Conservation (phyloP, 2,797 vertebrate species). For the Apodemus agrarius region DNA sequence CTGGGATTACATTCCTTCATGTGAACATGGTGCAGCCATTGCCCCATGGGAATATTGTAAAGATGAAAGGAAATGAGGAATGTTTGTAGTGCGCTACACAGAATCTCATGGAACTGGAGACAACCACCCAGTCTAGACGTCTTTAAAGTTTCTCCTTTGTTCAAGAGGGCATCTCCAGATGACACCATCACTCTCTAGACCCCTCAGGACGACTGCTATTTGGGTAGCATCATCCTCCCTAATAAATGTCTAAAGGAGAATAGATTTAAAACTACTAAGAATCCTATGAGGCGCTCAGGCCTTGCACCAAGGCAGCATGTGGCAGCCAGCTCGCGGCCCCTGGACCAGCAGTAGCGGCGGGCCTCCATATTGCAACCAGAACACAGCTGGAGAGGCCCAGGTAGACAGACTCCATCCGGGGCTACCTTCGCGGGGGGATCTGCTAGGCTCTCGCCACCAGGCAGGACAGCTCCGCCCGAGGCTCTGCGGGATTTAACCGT, state of each 20-base stretch:
- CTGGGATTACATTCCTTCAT: background rate
- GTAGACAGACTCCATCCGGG: too few relatives aligned
- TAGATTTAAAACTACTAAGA: background rate
- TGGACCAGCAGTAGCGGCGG: too few relatives aligned
- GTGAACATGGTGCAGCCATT: background rate
- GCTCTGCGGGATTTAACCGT: too few relatives aligned
- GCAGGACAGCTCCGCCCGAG: too few relatives aligned
- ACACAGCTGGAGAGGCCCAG: too few relatives aligned
- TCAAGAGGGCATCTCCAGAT: background rate
- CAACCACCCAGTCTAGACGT: background rate
- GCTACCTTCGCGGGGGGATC: too few relatives aligned
- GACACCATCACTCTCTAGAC: accelerated
- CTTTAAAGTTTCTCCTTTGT: background rate
- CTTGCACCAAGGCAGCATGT: too few relatives aligned
- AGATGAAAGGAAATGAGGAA: background rate
- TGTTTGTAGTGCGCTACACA: background rate
- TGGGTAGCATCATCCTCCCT: background rate
- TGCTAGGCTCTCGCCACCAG: too few relatives aligned
- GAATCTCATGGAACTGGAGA: background rate
- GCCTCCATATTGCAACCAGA: too few relatives aligned
- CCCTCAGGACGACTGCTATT: background rate
- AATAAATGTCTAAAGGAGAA: background rate
- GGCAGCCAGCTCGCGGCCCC: too few relatives aligned
- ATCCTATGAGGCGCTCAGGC: background rate
- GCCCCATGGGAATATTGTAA: background rate